A percentile compares a stretch with the other conserved stretches of the same genome.
Conservation (phyloP, 2,888 invertebrate genomes). For the Macrosoma leucophasiata region DNA sequence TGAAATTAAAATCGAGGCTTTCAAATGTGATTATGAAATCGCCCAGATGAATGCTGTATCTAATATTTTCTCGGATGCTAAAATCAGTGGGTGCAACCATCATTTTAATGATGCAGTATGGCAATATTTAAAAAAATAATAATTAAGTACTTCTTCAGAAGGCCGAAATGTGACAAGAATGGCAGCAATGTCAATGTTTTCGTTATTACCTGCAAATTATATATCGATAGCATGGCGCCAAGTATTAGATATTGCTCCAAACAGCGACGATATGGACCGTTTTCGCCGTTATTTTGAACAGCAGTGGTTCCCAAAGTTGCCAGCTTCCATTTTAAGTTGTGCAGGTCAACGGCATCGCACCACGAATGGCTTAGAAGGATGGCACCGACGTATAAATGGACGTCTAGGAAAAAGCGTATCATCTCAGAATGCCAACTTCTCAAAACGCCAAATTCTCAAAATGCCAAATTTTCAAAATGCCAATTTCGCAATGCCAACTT, state of each 20-base stretch:
- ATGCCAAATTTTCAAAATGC: too few species aligned
- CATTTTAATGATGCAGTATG: conserved; percentile 1
- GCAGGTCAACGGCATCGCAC: conserved; percentile 1
- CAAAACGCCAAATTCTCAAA: too few species aligned
- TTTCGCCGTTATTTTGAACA: conserved; percentile 2
- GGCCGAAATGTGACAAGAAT: background rate
- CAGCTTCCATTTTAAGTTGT: conserved; percentile 1
- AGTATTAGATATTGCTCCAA: background rate
- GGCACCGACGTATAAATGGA: conserved; percentile 2
- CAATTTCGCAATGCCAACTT: too few species aligned
- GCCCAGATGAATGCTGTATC: conserved; percentile 1
- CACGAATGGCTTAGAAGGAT: conserved; percentile 5
- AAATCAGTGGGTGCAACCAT: background rate
- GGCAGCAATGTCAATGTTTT: background rate
- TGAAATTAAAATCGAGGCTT: too few species aligned
- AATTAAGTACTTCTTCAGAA: background rate
- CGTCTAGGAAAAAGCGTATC: conserved; percentile 1
- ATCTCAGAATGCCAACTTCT: too few species aligned
- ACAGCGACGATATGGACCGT: background rate
- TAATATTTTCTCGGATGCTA: background rate
- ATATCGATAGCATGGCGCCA: background rate
- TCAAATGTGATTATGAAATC: too few species aligned
- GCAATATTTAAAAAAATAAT: background rate
- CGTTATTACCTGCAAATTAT: background rate
- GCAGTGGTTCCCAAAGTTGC: conserved; percentile 3